phyloP scores from a whole-genome alignment of 2,797 vertebrate genomes.

The Xiphophorus birchmanni region DNA sequence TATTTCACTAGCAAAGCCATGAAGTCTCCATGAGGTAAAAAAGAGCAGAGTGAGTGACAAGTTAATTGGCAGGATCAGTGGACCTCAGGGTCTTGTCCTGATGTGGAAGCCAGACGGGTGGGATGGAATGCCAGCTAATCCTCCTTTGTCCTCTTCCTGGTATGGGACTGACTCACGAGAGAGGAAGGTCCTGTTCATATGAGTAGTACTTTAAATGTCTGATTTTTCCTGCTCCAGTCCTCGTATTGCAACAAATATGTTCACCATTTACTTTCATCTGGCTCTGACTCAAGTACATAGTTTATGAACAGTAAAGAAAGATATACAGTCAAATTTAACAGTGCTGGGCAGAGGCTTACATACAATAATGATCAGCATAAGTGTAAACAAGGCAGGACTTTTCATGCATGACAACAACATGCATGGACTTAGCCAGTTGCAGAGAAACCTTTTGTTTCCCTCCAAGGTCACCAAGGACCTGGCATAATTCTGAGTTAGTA shows the following conservation, averaged over 20 bases:
- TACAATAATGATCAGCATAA: background rate
- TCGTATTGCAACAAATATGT: conserved; percentile 43
- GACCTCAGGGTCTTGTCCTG: conserved; percentile 73
- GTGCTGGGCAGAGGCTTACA: background rate
- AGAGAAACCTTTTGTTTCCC: background rate
- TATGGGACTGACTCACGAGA: conserved; percentile 58
- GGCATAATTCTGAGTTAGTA: background rate
- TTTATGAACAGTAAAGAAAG: conserved; percentile 44
- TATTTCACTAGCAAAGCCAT: conserved; percentile 70
- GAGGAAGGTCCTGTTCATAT: conserved; percentile 65
- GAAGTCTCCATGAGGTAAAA: conserved; percentile 65
- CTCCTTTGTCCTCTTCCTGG: conserved; percentile 66
- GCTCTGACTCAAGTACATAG: conserved; percentile 39
- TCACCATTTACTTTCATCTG: conserved; percentile 44
- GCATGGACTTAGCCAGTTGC: background rate
- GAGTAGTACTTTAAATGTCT: conserved; percentile 62
- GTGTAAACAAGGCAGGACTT: background rate
- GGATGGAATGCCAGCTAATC: conserved; percentile 80
- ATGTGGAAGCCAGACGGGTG: conserved; percentile 73
- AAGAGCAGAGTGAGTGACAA: conserved; percentile 80
- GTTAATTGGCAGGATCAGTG: conserved; percentile 81
- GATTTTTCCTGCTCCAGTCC: conserved; percentile 63
- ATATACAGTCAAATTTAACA: background rate
- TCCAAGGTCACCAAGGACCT: background rate
- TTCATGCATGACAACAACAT: background rate